phyloP scores from a whole-genome alignment of 2,113 vertebrate species.

The Chaetodon auriga region DNA sequence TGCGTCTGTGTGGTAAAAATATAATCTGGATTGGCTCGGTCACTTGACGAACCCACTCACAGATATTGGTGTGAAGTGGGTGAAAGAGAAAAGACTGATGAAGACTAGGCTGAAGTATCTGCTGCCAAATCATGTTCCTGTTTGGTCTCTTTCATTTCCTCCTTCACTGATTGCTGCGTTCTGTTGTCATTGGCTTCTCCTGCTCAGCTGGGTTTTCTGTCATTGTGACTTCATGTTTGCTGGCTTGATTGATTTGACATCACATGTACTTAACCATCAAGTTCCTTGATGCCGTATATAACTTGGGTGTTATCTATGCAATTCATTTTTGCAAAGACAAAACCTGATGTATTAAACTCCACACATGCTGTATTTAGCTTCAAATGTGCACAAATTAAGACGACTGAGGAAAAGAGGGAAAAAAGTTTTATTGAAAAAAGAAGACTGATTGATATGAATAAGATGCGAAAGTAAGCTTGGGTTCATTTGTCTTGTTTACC shows the following conservation, averaged over 20 bases:
- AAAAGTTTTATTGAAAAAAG: too few relatives aligned
- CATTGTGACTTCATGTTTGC: slow-evolving; percentile 8
- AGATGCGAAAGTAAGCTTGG: slow-evolving; percentile 15
- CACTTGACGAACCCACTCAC: slow-evolving; percentile 38
- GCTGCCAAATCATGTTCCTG: not conserved
- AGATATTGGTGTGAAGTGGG: slow-evolving; percentile 44
- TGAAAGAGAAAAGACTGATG: slow-evolving; percentile 6
- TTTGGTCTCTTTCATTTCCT: not conserved
- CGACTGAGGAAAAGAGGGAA: not conserved
- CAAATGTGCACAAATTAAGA: not conserved
- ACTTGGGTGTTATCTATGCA: not conserved
- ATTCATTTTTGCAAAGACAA: not conserved
- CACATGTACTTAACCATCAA: not conserved
- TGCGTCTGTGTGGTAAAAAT: slow-evolving; percentile 38
- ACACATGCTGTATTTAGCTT: not conserved
- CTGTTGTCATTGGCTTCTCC: slow-evolving; percentile 2
- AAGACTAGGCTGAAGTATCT: slow-evolving; percentile 4
- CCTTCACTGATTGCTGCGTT: not conserved
- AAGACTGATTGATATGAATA: not conserved
- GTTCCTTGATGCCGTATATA: not conserved
- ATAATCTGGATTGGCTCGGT: not conserved
- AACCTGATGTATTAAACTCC: not conserved
- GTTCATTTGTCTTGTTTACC: slow-evolving; percentile 25
- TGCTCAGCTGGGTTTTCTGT: slow-evolving; percentile 16
- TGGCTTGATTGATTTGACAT: slow-evolving; percentile 24